Evolutionary conservation across 1,140 invertebrate species (phyloP), one percentile per base, ranked within the genome.

Genomic region (Dendroctonus valens): DNA sequence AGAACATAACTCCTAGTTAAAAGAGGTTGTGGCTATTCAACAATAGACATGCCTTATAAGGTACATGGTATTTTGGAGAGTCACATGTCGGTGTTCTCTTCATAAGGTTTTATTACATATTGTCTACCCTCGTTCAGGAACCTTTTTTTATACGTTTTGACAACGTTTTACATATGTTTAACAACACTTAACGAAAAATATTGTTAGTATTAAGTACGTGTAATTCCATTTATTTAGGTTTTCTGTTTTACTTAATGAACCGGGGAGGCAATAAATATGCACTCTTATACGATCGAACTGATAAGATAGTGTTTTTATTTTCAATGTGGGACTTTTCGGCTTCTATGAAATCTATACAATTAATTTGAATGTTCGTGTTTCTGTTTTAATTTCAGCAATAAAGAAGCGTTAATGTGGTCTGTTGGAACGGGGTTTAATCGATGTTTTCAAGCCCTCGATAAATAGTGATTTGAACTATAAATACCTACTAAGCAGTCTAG

Each of bases 41-140:
- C 65, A 67, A 59, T 67, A 60, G 53, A 14, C 65, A 59, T 59
- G 42, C 58, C 65, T 44, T 67, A 67, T 67, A 59, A 67, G 65
- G 58, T 7, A 59, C 41, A 59, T 37, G 49, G 37, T 46, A 59
- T 67, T 60, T 67, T 46, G 40, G 48, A 67, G 58, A 63, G 7
- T 58, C 41, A 65, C 7, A 51, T 65, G 63, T 65, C 55, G 63
- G 63, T 58, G 42, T 54, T 65, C 38, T 59, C 55, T 65, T 65
- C 54, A 53, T 65, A 65, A 65, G 63, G 51, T 67, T 67, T 67
- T 67, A 67, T 67, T 67, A 59, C 57, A 67, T 42, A 60, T 67
- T 60, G 57, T 60, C 49, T 67, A 60, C 65, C 62, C 51, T 38
- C 49, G n/a, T 67, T 67, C 15, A n/a, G 57, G 50, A 41, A 53